These are phyloP conservation scores for Desoria tigrina DNA, from an alignment of 2,888 invertebrate species.

Conservation along the genomic window DNA sequence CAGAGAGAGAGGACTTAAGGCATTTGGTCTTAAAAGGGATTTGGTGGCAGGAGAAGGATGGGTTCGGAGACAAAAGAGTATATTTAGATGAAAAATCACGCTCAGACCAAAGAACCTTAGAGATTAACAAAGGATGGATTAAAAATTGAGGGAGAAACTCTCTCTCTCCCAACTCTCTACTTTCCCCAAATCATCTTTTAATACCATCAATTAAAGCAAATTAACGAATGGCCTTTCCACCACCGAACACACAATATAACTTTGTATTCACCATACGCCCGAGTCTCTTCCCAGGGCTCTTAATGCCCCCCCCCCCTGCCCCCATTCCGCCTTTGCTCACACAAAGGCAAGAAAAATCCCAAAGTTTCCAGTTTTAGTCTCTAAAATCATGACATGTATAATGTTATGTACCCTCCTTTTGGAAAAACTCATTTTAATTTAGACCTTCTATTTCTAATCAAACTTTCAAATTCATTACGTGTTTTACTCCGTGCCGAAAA, in stretches of 20 bases:
- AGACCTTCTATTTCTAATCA: no score
- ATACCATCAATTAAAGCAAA: conserved; percentile 54
- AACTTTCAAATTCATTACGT: no score
- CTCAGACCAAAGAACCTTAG: conserved; percentile 44
- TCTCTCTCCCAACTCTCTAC: conserved; percentile 10
- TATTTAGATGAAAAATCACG: conserved; percentile 54
- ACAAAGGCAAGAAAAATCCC: no score
- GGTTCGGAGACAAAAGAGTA: conserved; percentile 47
- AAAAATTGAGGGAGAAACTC: conserved; percentile 49
- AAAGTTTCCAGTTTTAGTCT: no score
- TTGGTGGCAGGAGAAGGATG: conserved; percentile 23
- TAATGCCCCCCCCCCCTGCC: conserved; percentile 22
- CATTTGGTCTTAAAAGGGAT: conserved; percentile 48
- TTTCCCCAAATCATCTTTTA: conserved; percentile 52
- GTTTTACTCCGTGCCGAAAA: no score
- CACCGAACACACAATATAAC: conserved; percentile 17
- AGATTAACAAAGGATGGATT: conserved; percentile 53
- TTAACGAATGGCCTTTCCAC: conserved; percentile 48
- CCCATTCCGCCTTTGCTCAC: no score
- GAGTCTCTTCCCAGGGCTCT: background rate
- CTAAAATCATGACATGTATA: no score
- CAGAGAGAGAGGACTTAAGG: conserved; percentile 17
- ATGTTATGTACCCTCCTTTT: no score
- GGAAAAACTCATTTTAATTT: no score
- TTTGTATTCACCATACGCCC: conserved; percentile 32